phyloP scores from a whole-genome alignment of 2,888 invertebrate species.

The Scotopteryx bipunctaria region DNA sequence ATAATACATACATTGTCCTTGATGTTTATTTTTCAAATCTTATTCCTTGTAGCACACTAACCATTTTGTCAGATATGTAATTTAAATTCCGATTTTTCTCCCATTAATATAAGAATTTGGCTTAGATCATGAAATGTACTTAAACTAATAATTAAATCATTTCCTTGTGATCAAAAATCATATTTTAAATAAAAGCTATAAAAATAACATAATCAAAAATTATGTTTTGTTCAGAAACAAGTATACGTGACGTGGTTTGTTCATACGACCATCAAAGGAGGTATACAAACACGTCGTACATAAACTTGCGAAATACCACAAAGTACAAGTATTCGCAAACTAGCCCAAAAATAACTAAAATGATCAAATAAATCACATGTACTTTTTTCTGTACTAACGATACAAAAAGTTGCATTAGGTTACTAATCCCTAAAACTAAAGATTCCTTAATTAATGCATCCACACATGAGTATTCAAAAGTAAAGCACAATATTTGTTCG shows the following conservation, averaged over 20 bases:
- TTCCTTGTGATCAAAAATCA: slow-evolving; percentile 46
- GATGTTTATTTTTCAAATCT: slow-evolving; percentile 76
- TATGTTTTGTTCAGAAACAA: slow-evolving; percentile 42
- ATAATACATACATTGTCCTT: slow-evolving; percentile 81
- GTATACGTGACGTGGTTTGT: slow-evolving; percentile 44
- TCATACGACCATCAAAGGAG: slow-evolving; percentile 5
- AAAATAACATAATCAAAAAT: slow-evolving; percentile 52
- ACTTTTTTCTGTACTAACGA: slow-evolving; percentile 78
- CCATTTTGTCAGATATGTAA: slow-evolving; percentile 83
- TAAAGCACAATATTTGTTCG: slow-evolving; percentile 81
- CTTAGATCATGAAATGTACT: slow-evolving; percentile 70
- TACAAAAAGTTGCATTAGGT: slow-evolving; percentile 69
- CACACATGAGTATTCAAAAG: slow-evolving; percentile 82
- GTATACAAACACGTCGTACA: slow-evolving; percentile 50
- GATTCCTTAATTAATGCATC: slow-evolving; percentile 68
- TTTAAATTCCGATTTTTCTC: slow-evolving; percentile 83
- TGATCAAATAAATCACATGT: slow-evolving; percentile 78
- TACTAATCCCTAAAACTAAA: slow-evolving; percentile 35
- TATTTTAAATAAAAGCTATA: slow-evolving; percentile 31
- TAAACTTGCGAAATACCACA: slow-evolving; percentile 39
- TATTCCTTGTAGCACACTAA: slow-evolving; percentile 81
- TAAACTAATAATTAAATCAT: slow-evolving; percentile 59
- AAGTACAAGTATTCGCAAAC: slow-evolving; percentile 33
- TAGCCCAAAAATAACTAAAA: slow-evolving; percentile 61
- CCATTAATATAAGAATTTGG: slow-evolving; percentile 78